These are phyloP conservation scores for Deroplatys truncata DNA, from an alignment of 2,888 invertebrate species.

Conservation along the genomic window DNA sequence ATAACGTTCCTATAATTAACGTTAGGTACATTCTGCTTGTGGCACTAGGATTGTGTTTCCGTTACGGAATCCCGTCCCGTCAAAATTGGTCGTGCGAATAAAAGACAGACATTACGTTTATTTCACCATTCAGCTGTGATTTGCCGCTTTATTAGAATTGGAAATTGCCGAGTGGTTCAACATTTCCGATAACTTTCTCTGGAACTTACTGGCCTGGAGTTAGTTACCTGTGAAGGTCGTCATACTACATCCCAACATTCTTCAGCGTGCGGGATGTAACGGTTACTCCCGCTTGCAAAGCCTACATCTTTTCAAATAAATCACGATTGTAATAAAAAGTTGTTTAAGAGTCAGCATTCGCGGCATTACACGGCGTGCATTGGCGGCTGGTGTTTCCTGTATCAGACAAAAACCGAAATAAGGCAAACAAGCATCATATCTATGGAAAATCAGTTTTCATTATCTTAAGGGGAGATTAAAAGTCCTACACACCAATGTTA, in stretches of 20 bases:
- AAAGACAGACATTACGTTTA: not conserved
- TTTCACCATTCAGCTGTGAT: not conserved
- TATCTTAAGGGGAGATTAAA: no score
- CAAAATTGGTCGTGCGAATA: not conserved
- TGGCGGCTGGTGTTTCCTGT: no score
- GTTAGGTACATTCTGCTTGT: no score
- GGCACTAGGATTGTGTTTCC: not conserved
- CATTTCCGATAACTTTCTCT: not conserved
- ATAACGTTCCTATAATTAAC: not conserved
- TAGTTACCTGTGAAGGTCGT: not conserved
- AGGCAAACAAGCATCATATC: no score
- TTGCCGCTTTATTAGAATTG: not conserved
- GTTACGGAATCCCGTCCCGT: not conserved
- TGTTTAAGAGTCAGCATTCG: not conserved
- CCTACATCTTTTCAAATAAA: not conserved
- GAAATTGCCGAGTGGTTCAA: not conserved
- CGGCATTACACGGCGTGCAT: no score
- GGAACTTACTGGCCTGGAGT: not conserved
- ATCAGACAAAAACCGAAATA: no score
- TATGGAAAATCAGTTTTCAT: no score
- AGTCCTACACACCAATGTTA: no score
- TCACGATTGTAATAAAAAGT: not conserved
- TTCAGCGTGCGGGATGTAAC: not conserved
- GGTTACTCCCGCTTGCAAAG: not conserved
- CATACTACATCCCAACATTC: not conserved